Percentiles rank a stretch among this genome's conserved stretches.
phyloP scores from a whole-genome alignment of 2,888 invertebrate genomes.

The Drosophila rellima region DNA sequence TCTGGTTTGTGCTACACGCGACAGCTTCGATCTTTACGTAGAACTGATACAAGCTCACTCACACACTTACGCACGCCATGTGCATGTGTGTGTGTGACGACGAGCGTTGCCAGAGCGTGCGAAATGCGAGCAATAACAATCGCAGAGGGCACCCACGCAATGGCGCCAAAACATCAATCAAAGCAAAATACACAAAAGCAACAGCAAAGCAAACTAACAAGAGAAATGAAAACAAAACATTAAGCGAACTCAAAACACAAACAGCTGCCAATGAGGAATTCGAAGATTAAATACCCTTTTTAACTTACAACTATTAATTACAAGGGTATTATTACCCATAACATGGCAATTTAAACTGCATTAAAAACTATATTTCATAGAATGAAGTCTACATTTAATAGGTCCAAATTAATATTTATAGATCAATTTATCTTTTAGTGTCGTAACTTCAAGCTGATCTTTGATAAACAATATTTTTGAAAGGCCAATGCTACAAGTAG shows the following conservation, averaged over 20 bases:
- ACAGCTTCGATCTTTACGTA: constrained; percentile 42
- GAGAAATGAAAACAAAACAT: constrained; percentile 37
- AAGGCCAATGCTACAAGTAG: not conserved
- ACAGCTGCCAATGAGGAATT: not conserved
- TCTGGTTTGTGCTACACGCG: constrained; percentile 65
- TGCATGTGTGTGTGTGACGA: not conserved
- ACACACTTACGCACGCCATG: constrained; percentile 4
- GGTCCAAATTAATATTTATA: too few relatives aligned
- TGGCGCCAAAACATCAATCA: constrained; percentile 79
- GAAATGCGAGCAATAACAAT: constrained; percentile 31
- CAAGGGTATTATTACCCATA: too few relatives aligned
- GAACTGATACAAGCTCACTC: constrained; percentile 20
- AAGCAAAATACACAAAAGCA: constrained; percentile 54
- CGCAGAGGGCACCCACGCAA: constrained; percentile 51
- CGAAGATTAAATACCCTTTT: constrained; percentile 16
- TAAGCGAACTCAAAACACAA: constrained; percentile 31
- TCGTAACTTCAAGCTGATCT: not conserved
- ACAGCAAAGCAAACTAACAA: constrained; percentile 42
- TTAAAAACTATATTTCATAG: too few relatives aligned
- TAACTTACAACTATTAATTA: not conserved
- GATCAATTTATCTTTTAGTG: too few relatives aligned
- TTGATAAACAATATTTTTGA: too few relatives aligned
- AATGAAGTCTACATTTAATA: too few relatives aligned
- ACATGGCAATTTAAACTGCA: too few relatives aligned
- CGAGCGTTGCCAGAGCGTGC: constrained; percentile 53